phyloP scores from a whole-genome alignment of 2,888 invertebrate species.

The Hypolimnas misippus region DNA sequence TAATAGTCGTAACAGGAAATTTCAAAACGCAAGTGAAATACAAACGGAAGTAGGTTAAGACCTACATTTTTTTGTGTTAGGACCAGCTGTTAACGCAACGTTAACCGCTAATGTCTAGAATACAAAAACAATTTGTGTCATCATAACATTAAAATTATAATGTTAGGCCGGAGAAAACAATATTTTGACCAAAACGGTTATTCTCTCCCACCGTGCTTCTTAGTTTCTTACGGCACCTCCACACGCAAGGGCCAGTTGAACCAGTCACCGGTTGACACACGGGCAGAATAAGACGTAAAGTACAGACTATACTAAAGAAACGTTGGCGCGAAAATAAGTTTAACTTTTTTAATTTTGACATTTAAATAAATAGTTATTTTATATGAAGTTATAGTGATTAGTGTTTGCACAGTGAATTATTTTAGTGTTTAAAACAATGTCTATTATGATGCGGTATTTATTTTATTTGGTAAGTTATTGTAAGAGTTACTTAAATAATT shows the following conservation, averaged over 20 bases:
- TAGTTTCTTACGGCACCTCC: conserved; percentile 1
- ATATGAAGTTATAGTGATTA: conserved; percentile 11
- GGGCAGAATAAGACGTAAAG: conserved; percentile 24
- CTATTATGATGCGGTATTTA: conserved; percentile 37
- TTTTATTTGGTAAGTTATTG: conserved; percentile 41
- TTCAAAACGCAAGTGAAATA: no score
- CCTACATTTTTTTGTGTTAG: not conserved
- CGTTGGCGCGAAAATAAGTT: conserved; percentile 18
- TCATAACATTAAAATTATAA: not conserved
- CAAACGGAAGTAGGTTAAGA: no score
- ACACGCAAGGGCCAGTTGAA: conserved; percentile 17
- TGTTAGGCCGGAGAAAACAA: not conserved
- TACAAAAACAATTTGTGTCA: not conserved
- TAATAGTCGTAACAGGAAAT: no score
- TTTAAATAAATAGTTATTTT: not conserved
- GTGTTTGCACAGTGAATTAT: conserved; percentile 23
- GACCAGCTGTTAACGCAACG: not conserved
- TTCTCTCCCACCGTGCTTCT: conserved; percentile 12
- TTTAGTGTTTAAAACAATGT: conserved; percentile 27
- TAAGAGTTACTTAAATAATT: conserved; percentile 4
- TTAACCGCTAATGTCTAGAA: not conserved
- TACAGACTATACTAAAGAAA: conserved; percentile 17
- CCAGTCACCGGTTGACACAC: conserved; percentile 29
- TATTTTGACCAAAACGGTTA: conserved; percentile 17
- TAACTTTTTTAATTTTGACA: not conserved